phyloP scores from a whole-genome alignment of 2,797 vertebrate genomes.

The Parauchenoglanis punctatus region DNA sequence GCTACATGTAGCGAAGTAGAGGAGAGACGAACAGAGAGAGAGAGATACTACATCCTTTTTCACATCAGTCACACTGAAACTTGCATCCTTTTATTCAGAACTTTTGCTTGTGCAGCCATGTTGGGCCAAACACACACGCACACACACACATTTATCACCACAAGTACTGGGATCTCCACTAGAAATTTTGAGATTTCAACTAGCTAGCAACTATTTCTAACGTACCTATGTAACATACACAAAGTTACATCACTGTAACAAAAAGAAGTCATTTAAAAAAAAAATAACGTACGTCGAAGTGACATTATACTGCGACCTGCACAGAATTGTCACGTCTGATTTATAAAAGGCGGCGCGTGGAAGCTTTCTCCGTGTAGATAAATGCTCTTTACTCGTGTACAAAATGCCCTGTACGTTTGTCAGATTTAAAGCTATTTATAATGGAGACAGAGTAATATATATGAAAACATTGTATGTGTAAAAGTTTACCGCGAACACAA shows the following conservation, averaged over 20 bases:
- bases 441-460: constrained; percentile 84
- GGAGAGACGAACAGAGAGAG: constrained; percentile 18
- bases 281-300: not conserved
- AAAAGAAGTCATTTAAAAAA: not conserved
- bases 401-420: constrained; percentile 48
- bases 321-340: not conserved
- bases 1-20: constrained; percentile 59
- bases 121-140: not conserved
- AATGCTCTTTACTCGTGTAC: constrained; percentile 51
- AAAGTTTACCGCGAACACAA: constrained; percentile 54
- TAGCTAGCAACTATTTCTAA: not conserved
- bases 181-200: not conserved
- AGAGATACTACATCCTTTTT: constrained; percentile 54
- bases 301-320: not conserved
- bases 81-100: not conserved
- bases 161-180: not conserved
- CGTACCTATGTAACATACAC: not conserved
- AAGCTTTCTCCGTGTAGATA: constrained; percentile 51
- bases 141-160: not conserved
- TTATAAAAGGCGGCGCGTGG: not conserved
- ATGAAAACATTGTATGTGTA: constrained; percentile 52
- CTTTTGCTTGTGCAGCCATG: constrained; percentile 6
- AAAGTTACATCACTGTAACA: not conserved
- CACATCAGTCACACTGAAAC: constrained; percentile 41
- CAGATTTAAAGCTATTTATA: constrained; percentile 80